Evolutionary conservation across 2,113 vertebrate species (phyloP).

Genomic region (Halcyon malimbica): DNA sequence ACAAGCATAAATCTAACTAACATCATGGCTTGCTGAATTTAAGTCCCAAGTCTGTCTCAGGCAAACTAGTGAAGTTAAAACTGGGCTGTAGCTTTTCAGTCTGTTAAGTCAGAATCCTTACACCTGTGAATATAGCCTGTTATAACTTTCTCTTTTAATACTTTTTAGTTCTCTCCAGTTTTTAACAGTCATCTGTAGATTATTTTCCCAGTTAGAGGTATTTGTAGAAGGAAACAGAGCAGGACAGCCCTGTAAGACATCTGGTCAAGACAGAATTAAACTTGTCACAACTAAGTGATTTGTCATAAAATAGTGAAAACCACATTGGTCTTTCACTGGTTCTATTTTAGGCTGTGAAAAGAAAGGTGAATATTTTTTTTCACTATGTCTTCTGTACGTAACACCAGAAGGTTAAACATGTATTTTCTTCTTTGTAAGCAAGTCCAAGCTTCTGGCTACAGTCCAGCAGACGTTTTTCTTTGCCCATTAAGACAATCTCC

Average conservation of each 20-base stretch:
- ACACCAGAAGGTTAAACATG: neutral
- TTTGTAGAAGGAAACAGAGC: neutral
- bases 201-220: neutral
- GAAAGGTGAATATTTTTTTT: neutral
- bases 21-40: neutral
- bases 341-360: neutral
- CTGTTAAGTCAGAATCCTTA: neutral
- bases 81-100: neutral
- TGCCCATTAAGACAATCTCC: conserved; percentile 67
- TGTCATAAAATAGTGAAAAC: conserved; percentile 11
- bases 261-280: conserved; percentile 26
- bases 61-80: neutral
- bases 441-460: conserved; percentile 62
- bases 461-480: conserved; percentile 68
- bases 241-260: neutral
- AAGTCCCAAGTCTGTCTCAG: neutral
- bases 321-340: neutral
- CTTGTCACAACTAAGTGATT: neutral
- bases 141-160: neutral
- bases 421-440: conserved; percentile 42
- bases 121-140: neutral
- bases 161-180: neutral
- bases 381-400: neutral
- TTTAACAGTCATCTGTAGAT: neutral
- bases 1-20: neutral